Evolutionary conservation across 2,797 vertebrate species (phyloP).

Genomic region (Sandelia bainsii): DNA sequence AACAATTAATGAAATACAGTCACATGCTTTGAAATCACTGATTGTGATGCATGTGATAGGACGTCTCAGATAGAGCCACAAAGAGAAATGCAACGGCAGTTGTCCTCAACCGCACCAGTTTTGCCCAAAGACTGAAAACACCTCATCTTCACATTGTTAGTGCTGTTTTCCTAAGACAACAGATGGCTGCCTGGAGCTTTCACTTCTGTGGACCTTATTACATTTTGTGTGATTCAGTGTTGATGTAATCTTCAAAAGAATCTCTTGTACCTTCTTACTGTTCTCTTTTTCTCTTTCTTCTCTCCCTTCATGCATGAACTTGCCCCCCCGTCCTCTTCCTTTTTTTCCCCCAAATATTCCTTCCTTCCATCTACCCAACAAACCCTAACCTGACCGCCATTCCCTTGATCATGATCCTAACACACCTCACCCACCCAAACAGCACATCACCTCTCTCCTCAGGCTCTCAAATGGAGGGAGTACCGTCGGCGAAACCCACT

Average conservation of each 20-base stretch:
- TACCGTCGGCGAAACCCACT: constrained; percentile 95
- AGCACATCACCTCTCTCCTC: constrained; percentile 96
- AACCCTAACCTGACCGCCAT: constrained; percentile 1
- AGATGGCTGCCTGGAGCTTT: not conserved
- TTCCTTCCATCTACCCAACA: not conserved
- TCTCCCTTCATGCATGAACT: constrained; percentile 47
- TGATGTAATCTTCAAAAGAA: constrained; percentile 9
- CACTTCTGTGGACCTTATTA: not conserved
- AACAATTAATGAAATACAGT: not conserved
- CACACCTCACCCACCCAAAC: constrained; percentile 46
- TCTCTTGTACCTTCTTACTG: constrained; percentile 40
- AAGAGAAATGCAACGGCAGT: not conserved
- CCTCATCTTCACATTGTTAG: not conserved
- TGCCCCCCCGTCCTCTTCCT: not conserved
- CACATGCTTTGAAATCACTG: not conserved
- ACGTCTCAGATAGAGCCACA: not conserved
- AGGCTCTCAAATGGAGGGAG: constrained; percentile 97
- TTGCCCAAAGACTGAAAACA: not conserved
- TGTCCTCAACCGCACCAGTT: not conserved
- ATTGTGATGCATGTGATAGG: not conserved
- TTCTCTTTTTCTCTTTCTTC: constrained; percentile 46
- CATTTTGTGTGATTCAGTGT: constrained; percentile 7
- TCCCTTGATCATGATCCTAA: constrained; percentile 32
- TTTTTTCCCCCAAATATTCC: not conserved
- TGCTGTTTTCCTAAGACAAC: not conserved